Percentiles rank a stretch among this genome's conserved stretches.
Evolutionary conservation across 2,797 vertebrate genomes (phyloP).

Genomic region (Menidia menidia): DNA sequence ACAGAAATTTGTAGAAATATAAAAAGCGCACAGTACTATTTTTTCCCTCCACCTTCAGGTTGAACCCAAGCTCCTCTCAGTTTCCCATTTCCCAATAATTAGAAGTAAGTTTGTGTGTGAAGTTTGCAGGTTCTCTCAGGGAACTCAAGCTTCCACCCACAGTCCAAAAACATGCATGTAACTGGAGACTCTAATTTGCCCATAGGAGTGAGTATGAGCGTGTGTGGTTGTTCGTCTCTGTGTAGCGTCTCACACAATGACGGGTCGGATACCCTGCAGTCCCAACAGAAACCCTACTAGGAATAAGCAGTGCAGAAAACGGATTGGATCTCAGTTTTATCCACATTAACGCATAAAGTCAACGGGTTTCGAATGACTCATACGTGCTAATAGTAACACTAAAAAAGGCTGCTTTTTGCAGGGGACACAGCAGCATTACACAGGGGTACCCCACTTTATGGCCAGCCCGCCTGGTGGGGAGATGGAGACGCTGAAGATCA

Average conservation of each 20-base stretch:
- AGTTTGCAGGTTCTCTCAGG: not conserved
- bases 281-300: too few species aligned
- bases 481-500: conserved; percentile 89
- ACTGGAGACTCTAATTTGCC: too few species aligned
- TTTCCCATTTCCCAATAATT: not conserved
- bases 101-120: not conserved
- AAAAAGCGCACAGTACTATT: too few species aligned
- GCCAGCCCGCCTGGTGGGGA: conserved; percentile 98
- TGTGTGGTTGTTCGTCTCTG: too few species aligned
- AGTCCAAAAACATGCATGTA: too few species aligned
- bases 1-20: too few species aligned
- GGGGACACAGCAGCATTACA: conserved; percentile 86
- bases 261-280: too few species aligned
- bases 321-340: not conserved
- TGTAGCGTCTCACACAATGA: too few species aligned
- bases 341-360: not conserved
- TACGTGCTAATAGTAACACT: not conserved
- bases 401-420: conserved; percentile 39
- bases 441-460: conserved; percentile 93
- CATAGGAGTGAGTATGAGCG: too few species aligned
- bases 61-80: not conserved
- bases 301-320: too few species aligned
- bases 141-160: too few species aligned
- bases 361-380: not conserved
- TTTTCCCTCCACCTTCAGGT: not conserved